Conservation (phyloP, 1,140 invertebrate genomes). For the Ganaspis sp. region DNA sequence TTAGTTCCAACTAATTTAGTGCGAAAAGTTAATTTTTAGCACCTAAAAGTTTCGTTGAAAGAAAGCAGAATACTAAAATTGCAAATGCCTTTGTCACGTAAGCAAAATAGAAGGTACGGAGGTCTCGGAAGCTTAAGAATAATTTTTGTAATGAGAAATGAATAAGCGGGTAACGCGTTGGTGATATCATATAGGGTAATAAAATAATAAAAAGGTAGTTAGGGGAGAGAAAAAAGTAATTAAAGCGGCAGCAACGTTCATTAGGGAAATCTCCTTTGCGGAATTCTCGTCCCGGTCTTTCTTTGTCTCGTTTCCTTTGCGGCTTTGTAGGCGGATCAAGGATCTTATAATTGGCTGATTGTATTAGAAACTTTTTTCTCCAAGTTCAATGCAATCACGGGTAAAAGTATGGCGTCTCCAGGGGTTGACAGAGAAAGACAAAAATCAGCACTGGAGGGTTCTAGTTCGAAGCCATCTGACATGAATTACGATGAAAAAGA, state of each 20-base stretch:
- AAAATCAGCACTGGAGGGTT: not conserved
- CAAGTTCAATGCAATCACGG: conserved; percentile 66
- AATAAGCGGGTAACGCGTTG: conserved; percentile 40
- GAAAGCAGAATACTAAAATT: not conserved
- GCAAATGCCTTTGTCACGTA: conserved; percentile 31
- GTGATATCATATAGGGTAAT: conserved; percentile 32
- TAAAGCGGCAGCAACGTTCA: conserved; percentile 59
- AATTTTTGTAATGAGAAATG: conserved; percentile 62
- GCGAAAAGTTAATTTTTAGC: no score
- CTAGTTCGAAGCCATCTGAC: conserved; percentile 23
- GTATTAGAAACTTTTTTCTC: conserved; percentile 61
- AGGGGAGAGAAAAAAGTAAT: conserved; percentile 56
- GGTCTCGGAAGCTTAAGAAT: conserved; percentile 37
- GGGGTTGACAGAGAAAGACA: conserved; percentile 22
- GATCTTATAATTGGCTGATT: conserved; percentile 65
- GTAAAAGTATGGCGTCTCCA: conserved; percentile 53
- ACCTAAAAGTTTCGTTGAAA: not conserved
- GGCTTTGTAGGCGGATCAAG: conserved; percentile 59
- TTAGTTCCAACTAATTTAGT: no score
- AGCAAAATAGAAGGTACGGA: conserved; percentile 42
- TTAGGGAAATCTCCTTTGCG: conserved; percentile 57
- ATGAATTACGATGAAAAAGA: conserved; percentile 30
- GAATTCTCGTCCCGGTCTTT: conserved; percentile 34
- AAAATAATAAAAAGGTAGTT: conserved; percentile 39
- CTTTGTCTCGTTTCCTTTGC: conserved; percentile 46